Base-by-base conservation (phyloP, 2,888 invertebrate species). In the Linyphia triangularis region DNA sequence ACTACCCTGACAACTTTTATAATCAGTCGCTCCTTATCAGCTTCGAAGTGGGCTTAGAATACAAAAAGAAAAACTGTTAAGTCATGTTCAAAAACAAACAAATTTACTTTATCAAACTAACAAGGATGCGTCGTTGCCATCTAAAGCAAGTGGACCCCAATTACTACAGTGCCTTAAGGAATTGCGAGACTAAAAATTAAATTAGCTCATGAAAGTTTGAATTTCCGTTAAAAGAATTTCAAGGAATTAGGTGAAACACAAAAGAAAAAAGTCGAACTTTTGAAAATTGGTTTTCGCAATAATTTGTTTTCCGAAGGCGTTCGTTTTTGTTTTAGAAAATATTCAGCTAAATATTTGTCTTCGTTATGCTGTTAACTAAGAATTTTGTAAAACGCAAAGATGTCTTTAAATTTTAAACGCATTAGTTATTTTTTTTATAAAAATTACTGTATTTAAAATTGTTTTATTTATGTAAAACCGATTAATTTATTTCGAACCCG, bases 151-250 rank as follows among this genome's bases (percentile, higher is more conserved):
- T n/a, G 43, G 70, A 70, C 43, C 26, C 70, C 51, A 70, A 70
- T 70, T 70, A 70, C 43, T 22, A 43, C 4, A 22, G 16, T n/a
- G 70, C 70, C 70, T 40, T 70, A 70, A 70, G 70, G 70, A 43
- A 70, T 28, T 28, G 43, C 26, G 22, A 70, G 16, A 37, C 51
- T n/a, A 33, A 43, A 26, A 70, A 70, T 70, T 51, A 70, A 70
- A 70, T 70, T 70, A 70, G 70, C 70, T 70, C 69, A n/a, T 43
- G 24, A 43, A 43, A 70, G 43, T 24, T 51, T 43, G 28, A 70
- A 28, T 70, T 70, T 43, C 70, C 40, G 24, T 70, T 43, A 70
- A 70, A 70, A 43, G 70, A 70, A 37, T 7, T 67, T 33, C 30
- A 19, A 33, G 9, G 22, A 51, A 67, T 19, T 19, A 57, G 57